A percentile compares a stretch with the other conserved stretches of the same genome.
phyloP scores from a whole-genome alignment of 2,888 invertebrate species.

The Criorhina ranunculi region DNA sequence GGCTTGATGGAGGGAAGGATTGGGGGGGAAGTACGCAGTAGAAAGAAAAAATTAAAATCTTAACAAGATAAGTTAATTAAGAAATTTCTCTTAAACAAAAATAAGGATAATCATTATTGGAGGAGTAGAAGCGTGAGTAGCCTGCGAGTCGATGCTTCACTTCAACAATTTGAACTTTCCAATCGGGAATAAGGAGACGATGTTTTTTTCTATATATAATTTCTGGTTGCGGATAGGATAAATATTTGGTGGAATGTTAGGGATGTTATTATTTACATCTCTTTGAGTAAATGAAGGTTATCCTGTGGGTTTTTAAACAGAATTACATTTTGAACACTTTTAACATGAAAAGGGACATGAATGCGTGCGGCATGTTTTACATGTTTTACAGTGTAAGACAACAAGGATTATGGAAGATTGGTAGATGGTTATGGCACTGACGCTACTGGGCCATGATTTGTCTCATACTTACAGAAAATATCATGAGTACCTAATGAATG shows the following conservation, averaged over 20 bases:
- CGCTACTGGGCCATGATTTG: too few species aligned
- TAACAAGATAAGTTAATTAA: conserved; percentile 76
- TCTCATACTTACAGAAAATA: too few species aligned
- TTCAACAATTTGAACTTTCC: conserved; percentile 56
- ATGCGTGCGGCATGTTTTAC: not conserved
- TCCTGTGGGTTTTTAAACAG: conserved; percentile 7
- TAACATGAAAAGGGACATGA: conserved; percentile 17
- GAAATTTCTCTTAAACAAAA: conserved; percentile 70
- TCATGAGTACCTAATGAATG: too few species aligned
- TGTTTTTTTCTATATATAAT: conserved; percentile 58
- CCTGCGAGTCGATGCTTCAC: conserved; percentile 12
- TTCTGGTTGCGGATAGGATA: conserved; percentile 64
- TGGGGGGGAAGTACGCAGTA: not conserved
- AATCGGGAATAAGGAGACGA: conserved; percentile 32
- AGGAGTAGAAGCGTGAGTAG: conserved; percentile 26
- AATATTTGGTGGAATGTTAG: conserved; percentile 36
- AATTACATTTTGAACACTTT: conserved; percentile 52
- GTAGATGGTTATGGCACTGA: too few species aligned
- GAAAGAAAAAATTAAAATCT: conserved; percentile 41
- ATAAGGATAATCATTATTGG: conserved; percentile 66
- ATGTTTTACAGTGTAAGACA: not conserved
- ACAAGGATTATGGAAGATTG: not conserved
- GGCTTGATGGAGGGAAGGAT: conserved; percentile 23
- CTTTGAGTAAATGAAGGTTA: conserved; percentile 49
- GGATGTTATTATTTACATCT: conserved; percentile 38